These are phyloP conservation scores for Condylura cristata DNA, from an alignment of 2,113 vertebrate genomes.

Conservation along the genomic window DNA sequence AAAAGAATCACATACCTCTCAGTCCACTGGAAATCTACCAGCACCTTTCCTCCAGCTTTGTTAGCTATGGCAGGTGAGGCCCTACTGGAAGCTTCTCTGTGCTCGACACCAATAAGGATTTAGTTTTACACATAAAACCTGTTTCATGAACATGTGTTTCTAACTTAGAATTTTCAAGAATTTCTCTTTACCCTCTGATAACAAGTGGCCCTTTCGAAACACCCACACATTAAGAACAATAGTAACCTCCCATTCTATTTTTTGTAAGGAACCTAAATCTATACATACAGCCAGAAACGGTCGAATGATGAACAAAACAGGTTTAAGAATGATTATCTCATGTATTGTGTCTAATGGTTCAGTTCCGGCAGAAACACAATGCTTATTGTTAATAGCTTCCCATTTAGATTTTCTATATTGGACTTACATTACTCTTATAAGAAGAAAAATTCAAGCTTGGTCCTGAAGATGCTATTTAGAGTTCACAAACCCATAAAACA, in stretches of 20 bases:
- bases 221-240: not conserved
- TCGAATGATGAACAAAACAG: not conserved
- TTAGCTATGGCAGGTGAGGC: not conserved
- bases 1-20: not conserved
- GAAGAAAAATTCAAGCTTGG: not conserved
- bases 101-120: not conserved
- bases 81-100: fast-evolving
- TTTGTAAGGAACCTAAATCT: not conserved
- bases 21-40: not conserved
- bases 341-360: not conserved
- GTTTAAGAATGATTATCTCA: not conserved
- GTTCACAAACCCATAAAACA: slow-evolving; percentile 42
- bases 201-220: not conserved
- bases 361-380: not conserved
- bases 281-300: not conserved
- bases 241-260: not conserved
- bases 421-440: not conserved
- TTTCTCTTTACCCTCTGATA: not conserved
- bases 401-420: not conserved
- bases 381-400: not conserved
- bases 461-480: not conserved
- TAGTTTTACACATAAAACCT: not conserved
- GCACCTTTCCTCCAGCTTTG: not conserved
- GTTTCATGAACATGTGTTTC: not conserved
- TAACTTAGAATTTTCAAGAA: not conserved